phyloP scores from a whole-genome alignment of 1,140 invertebrate genomes.

The Procambarus virginalis region DNA sequence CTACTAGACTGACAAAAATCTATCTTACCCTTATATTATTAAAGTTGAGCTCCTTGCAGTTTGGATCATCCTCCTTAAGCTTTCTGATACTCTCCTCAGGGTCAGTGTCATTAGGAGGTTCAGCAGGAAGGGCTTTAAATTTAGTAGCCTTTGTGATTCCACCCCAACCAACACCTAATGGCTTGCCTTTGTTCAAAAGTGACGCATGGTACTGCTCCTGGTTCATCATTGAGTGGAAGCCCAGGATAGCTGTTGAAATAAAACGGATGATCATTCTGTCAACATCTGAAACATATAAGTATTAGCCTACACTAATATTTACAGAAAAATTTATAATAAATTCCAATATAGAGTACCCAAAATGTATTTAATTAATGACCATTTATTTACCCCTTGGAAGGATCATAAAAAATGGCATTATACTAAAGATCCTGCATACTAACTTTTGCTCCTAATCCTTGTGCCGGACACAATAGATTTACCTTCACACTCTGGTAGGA shows the following conservation, averaged over 20 bases:
- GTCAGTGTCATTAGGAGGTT: slow-evolving; percentile 95
- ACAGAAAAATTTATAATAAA: too few relatives aligned
- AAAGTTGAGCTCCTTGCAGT: slow-evolving; percentile 92
- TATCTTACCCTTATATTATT: slow-evolving; percentile 94
- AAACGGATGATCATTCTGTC: neutral
- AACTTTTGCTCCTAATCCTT: too few relatives aligned
- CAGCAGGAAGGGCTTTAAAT: slow-evolving; percentile 90
- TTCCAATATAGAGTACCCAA: too few relatives aligned
- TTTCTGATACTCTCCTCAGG: slow-evolving; percentile 91
- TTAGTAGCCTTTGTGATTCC: slow-evolving; percentile 95
- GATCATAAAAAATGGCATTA: too few relatives aligned
- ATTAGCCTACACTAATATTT: too few relatives aligned
- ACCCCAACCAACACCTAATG: slow-evolving; percentile 88
- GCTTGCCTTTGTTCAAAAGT: slow-evolving; percentile 91
- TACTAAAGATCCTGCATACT: too few relatives aligned
- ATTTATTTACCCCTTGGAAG: too few relatives aligned
- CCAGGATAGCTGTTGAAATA: slow-evolving; percentile 89
- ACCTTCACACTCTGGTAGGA: too few relatives aligned
- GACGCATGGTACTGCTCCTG: slow-evolving; percentile 99
- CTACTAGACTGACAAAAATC: neutral
- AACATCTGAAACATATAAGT: neutral
- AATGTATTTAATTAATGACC: too few relatives aligned
- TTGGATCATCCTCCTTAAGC: slow-evolving; percentile 90
- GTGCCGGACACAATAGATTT: too few relatives aligned
- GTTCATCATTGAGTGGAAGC: slow-evolving; percentile 99